These are phyloP conservation scores for Sorex maritimensis DNA, from an alignment of 2,797 vertebrate species.

Conservation along the genomic window DNA sequence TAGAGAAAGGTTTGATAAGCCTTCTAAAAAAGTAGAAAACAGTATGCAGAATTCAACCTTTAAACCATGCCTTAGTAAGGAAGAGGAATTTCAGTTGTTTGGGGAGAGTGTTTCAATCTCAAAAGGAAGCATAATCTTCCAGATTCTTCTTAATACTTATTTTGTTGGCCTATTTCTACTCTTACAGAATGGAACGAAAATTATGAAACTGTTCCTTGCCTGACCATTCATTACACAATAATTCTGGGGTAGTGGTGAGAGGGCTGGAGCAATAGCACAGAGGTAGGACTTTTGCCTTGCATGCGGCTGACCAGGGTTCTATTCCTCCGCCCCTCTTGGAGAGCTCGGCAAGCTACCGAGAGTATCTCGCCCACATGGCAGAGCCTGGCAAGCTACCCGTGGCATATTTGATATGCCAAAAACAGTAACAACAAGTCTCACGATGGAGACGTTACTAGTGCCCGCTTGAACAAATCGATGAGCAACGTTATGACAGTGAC, in stretches of 20 bases:
- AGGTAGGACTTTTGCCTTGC: too few species aligned
- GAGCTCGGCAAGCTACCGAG: too few species aligned
- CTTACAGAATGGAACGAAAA: conserved; percentile 43
- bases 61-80: not conserved
- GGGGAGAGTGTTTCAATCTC: not conserved
- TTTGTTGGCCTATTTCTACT: conserved; percentile 1
- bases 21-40: not conserved
- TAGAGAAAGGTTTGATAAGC: not conserved
- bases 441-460: too few species aligned
- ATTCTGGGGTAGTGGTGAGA: not conserved
- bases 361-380: too few species aligned
- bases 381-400: too few species aligned
- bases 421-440: too few species aligned
- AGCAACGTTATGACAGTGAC: too few species aligned
- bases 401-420: too few species aligned
- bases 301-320: too few species aligned
- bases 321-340: too few species aligned
- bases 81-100: not conserved
- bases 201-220: conserved; percentile 2
- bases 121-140: not conserved
- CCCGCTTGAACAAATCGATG: too few species aligned
- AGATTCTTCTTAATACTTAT: not conserved
- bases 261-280: too few species aligned
- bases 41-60: not conserved
- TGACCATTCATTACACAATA: not conserved